Evolutionary conservation across 2,888 invertebrate genomes (phyloP), one percentile per base, ranked within the genome.

Genomic region (Sarcophaga caerulescens): DNA sequence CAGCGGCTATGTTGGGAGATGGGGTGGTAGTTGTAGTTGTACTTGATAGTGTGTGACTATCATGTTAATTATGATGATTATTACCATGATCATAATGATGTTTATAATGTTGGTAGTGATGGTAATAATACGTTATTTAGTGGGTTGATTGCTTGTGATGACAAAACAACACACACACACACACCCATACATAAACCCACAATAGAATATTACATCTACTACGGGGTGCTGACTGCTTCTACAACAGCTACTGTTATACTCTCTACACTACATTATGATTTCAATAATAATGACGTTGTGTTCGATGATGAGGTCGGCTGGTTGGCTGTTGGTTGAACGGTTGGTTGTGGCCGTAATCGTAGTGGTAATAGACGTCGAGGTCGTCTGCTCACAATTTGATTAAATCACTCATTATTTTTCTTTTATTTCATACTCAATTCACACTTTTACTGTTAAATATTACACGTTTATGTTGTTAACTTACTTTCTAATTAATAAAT

Each of bases 311-410:
- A 85, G 84, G 78, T 86, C 74, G 78, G 65, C 65, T 57, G 78
- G 75, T 47, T 57, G 73, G 74, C 68, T 59, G 74, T 35, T 45
- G 70, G 25, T 44, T 74, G 6, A 23, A 14, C 17, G 52, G 71
- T 21, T 80, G 65, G 63, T 47, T 44, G 52, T 68, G 11, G 17
- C n/a, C 14, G 69, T 62, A 21, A n/a, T 70, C 60, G 77, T 81
- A 86, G 70, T 84, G 74, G 83, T 81, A 77, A 68, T 69, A 81
- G 52, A 62, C 44, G 62, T 84, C 86, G 86, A 86, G 86, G 86
- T 86, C 86, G 84, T 81, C 68, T 86, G 83, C 77, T 86, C 81
- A 79, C 75, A 81, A 81, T 84, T 79, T 65, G 52, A 44, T 81
- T 75, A 78, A 84, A 66, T 75, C 78, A 78, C 66, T 76, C 62